phyloP scores from a whole-genome alignment of 2,888 invertebrate genomes.

The Drosophila borealis region DNA sequence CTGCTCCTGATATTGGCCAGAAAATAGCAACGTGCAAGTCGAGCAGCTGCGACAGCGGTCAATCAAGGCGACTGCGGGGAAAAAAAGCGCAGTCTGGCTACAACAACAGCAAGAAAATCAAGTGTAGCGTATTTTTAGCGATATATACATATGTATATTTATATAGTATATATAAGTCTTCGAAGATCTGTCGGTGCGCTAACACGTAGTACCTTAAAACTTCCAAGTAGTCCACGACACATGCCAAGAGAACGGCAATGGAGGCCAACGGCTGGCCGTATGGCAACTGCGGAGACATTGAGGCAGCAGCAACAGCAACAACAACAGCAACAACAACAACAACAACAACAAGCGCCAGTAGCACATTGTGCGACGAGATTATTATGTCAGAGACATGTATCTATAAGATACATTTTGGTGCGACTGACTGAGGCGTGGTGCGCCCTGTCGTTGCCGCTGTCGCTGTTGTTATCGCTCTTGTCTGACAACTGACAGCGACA shows the following conservation, averaged over 20 bases:
- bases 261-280: slow-evolving; percentile 34
- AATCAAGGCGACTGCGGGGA: slow-evolving; percentile 6
- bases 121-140: slow-evolving; percentile 57
- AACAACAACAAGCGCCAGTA: slow-evolving; percentile 3
- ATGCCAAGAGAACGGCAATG: slow-evolving; percentile 29
- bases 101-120: slow-evolving; percentile 36
- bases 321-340: slow-evolving; percentile 12
- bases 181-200: not conserved
- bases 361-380: slow-evolving; percentile 44
- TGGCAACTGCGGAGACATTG: slow-evolving; percentile 55
- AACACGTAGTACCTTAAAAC: slow-evolving; percentile 11
- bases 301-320: slow-evolving; percentile 39
- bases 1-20: slow-evolving; percentile 50
- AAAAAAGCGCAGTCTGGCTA: slow-evolving; percentile 29
- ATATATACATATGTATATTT: slow-evolving; percentile 3
- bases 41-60: slow-evolving; percentile 11
- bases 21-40: slow-evolving; percentile 8
- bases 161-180: not conserved
- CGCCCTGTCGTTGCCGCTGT: slow-evolving; percentile 35
- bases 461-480: slow-evolving; percentile 70
- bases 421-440: slow-evolving; percentile 40
- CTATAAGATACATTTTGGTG: slow-evolving; percentile 70
- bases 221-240: slow-evolving; percentile 39
- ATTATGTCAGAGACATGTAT: slow-evolving; percentile 71
- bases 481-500: slow-evolving; percentile 81